Percentiles rank a stretch among this genome's conserved stretches.
Evolutionary conservation across 2,797 vertebrate genomes (phyloP).

Genomic region (Triplophysa bombifrons): DNA sequence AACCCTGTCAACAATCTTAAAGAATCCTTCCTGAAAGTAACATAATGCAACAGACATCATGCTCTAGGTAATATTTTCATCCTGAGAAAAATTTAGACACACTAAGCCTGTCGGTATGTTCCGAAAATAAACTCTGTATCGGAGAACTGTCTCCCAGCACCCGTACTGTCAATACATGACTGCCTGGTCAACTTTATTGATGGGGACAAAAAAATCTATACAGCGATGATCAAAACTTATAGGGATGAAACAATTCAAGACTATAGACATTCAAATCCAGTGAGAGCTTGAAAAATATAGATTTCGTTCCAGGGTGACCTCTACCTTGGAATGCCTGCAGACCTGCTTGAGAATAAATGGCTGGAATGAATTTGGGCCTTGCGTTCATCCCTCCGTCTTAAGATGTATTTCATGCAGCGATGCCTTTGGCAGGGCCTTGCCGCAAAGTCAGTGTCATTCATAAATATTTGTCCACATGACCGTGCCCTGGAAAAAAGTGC

Average conservation of each 20-base stretch:
- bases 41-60: constrained; percentile 47
- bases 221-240: constrained; percentile 45
- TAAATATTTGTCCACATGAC: background rate
- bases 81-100: constrained; percentile 51
- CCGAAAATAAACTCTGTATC: constrained; percentile 54
- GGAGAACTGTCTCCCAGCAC: constrained; percentile 52
- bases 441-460: constrained; percentile 3
- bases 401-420: constrained; percentile 26
- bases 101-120: constrained; percentile 38
- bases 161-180: constrained; percentile 41
- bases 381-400: constrained; percentile 1
- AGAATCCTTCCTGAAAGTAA: constrained; percentile 43
- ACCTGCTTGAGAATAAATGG: constrained; percentile 28
- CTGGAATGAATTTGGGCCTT: constrained; percentile 22
- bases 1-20: constrained; percentile 42
- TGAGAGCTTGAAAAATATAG: constrained; percentile 2
- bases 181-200: constrained; percentile 54
- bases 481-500: background rate
- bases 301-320: background rate
- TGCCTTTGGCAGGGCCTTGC: constrained; percentile 3
- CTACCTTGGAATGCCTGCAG: constrained; percentile 9
- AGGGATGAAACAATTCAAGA: constrained; percentile 45
- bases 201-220: constrained; percentile 51
- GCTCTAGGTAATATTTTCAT: constrained; percentile 50
- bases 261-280: constrained; percentile 9